A percentile compares a stretch with the other conserved stretches of the same genome.
Conservation (phyloP, 1,140 invertebrate genomes). For the Hypothenemus hampei region DNA sequence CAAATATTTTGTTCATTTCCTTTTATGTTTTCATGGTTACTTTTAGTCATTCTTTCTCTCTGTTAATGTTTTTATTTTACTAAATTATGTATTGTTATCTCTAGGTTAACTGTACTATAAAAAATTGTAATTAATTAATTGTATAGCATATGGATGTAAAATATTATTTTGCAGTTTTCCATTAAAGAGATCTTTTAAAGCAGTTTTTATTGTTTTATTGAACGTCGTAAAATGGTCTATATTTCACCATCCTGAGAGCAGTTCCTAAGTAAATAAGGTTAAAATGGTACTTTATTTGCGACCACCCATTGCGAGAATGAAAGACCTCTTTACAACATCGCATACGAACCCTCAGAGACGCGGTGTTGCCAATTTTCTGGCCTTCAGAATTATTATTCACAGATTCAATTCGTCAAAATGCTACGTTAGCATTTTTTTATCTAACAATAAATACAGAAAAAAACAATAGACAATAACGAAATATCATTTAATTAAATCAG, state of each 20-base stretch:
- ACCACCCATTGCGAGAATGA: constrained; percentile 10
- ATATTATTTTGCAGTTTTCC: constrained; percentile 39
- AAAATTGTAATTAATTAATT: constrained; percentile 34
- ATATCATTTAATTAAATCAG: too few relatives aligned
- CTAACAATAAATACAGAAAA: too few relatives aligned
- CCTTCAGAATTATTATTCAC: too few relatives aligned
- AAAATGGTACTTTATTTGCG: background rate
- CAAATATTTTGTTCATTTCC: too few relatives aligned
- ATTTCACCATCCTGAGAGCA: background rate
- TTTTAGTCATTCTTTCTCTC: too few relatives aligned
- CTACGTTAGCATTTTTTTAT: too few relatives aligned
- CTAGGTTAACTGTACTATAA: constrained; percentile 30
- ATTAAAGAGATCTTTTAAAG: constrained; percentile 22
- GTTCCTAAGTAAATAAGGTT: constrained; percentile 5
- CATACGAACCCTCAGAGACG: too few relatives aligned
- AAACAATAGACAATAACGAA: too few relatives aligned
- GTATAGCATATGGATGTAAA: constrained; percentile 34
- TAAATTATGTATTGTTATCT: constrained; percentile 38
- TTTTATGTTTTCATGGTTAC: too few relatives aligned
- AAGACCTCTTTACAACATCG: too few relatives aligned
- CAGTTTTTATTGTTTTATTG: constrained; percentile 1
- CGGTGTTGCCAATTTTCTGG: background rate
- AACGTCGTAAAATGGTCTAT: background rate
- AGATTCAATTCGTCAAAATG: too few relatives aligned
- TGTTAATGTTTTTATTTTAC: constrained; percentile 34